Base-by-base conservation (phyloP, 2,888 invertebrate genomes). In the Drosophila bunnanda region DNA sequence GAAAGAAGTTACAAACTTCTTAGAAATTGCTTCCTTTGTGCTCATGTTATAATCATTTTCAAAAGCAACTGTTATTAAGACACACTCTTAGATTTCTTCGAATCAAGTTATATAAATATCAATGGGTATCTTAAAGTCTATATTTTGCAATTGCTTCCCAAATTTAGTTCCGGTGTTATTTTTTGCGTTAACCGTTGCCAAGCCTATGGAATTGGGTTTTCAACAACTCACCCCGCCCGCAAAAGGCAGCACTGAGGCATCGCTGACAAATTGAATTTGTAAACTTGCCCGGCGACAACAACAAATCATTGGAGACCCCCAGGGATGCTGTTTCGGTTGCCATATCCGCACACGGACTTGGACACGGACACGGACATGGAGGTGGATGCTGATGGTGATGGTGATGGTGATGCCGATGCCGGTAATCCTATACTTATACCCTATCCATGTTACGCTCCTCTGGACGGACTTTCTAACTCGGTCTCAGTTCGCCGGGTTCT, bases 231-330 rank as follows among this genome's bases (percentile, higher is more conserved):
- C 36, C 70, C 53, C n/a, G 38, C n/a, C 36, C n/a, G 22, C 28
- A 44, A 56, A 52, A 28, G 36, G 30, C 69, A 60, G 55, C 78
- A 28, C 52, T 55, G 57, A 56, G 54, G 85, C 84, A 84, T 75
- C 77, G 89, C 84, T 88, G 87, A 87, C 89, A 84, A 84, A 84
- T 84, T 88, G 77, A 86, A 84, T 84, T 84, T 84, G 88, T 88
- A 80, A 82, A 81, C 64, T 84, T 84, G 65, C 76, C 52, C 68
- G 73, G 77, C 69, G 67, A 79, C 75, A 82, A 76, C 86, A 83
- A 82, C 89, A 88, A 86, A 88, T 86, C 87, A 88, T 58, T 52
- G 62, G 55, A 48, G 60, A 59, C 61, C 58, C 65, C 76, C 57
- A 56, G 66, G 66, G 77, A 58, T 54, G 67, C 48, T 54, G 60